A percentile compares a stretch with the other conserved stretches of the same genome.
These are phyloP conservation scores for Styela plicata DNA, from an alignment of 23 tunicate species.

Conservation along the genomic window DNA sequence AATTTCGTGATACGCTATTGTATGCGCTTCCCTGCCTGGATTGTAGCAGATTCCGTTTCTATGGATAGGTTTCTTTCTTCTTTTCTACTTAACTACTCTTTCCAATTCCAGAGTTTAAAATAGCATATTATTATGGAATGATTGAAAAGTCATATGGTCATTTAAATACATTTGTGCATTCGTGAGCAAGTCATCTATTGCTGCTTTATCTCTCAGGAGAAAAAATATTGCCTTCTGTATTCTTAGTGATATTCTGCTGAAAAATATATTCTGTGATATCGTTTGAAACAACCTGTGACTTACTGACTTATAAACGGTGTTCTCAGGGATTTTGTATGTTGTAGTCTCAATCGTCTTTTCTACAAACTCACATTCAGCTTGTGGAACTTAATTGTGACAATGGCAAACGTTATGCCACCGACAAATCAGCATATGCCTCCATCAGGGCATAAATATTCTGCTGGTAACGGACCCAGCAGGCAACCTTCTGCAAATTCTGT, in stretches of 20 bases:
- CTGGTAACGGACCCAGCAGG: constrained; percentile 20
- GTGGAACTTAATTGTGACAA: background rate
- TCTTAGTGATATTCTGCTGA: background rate
- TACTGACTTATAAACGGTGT: background rate
- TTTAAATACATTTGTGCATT: background rate
- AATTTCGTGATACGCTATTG: too few species aligned
- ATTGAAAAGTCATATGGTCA: background rate
- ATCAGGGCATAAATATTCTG: constrained; percentile 23
- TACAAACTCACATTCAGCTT: background rate
- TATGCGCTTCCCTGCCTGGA: too few species aligned
- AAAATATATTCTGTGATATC: background rate
- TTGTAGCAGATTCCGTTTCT: too few species aligned
- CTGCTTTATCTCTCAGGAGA: background rate
- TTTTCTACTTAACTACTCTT: too few species aligned
- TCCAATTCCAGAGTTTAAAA: too few species aligned
- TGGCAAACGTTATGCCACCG: constrained; percentile 40
- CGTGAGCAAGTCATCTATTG: background rate
- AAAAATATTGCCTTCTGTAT: background rate
- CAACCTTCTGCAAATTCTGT: constrained; percentile 26
- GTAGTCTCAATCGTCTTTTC: background rate
- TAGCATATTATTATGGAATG: background rate
- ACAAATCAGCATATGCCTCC: constrained; percentile 1
- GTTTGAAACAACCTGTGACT: too few species aligned
- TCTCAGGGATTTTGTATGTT: background rate
- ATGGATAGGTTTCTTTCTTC: too few species aligned